Evolutionary conservation across 1,140 invertebrate species (phyloP), one percentile per base, ranked within the genome.

Genomic region (Zophobas atratus): DNA sequence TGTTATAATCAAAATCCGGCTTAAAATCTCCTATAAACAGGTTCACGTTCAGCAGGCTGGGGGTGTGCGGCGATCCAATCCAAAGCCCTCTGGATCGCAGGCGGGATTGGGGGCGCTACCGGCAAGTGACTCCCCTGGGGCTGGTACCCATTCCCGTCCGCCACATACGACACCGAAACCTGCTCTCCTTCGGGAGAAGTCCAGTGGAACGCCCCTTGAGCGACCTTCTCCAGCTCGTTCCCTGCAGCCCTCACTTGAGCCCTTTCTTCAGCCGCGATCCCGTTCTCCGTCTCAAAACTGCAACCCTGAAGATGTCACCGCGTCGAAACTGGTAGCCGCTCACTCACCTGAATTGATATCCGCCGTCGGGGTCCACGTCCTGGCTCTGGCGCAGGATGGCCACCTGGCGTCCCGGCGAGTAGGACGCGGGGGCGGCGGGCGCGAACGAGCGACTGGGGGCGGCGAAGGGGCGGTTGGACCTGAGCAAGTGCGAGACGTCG

Each of bases 91-190:
- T 87, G 71, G 81, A 90, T 90, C 1, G 85, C 86, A 32, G 84
- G 46, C 2, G 90, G 90, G 1, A 84, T 86, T 32, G 84, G 55
- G 3, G 90, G 90, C 2, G 90, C 89, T 0, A 89, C 90, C 5
- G 90, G 90, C 39, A 91, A 80, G 82, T 91, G 90, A n/a, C 85
- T 88, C 1, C 91, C 91, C 0, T 87, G 84, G 63, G 90, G 87
- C 3, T 85, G 86, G 82, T 88, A 92, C 5, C 91, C 91, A 60
- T 91, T 90, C 80, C 91, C 90, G 81, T 91, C 90, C 33, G 91
- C 90, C 32, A 87, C 88, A 79, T 90, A 91, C 36, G 85, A 85
- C 0, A 90, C 67, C 2, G 34, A 67, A 75, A 84, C 79, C 3
- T 90, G 89, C 35, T 90, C 88, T 46, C 94, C 94, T 82, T 95